These are phyloP conservation scores for Epinotia nisella DNA, from an alignment of 2,888 invertebrate genomes.

Conservation along the genomic window DNA sequence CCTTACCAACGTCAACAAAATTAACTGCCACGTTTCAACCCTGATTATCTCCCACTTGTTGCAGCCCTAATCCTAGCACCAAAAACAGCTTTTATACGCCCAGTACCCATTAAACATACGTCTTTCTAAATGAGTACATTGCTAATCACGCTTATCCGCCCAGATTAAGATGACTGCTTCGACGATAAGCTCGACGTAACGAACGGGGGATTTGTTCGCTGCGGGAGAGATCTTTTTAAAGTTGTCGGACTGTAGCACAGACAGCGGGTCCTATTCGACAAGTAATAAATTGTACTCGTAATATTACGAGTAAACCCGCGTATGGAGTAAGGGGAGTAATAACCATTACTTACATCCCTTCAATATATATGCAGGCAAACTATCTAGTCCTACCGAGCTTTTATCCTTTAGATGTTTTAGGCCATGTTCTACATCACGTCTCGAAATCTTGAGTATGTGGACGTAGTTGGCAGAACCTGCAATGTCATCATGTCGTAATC, in stretches of 20 bases:
- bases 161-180: slow-evolving; percentile 9
- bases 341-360: no score
- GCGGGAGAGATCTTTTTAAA: not conserved
- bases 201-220: not conserved
- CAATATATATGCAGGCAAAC: no score
- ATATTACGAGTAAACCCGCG: not conserved
- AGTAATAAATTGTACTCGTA: not conserved
- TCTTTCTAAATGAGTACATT: slow-evolving; percentile 18
- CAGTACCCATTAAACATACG: not conserved
- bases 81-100: not conserved
- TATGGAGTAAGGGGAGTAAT: no score
- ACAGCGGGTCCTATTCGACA: not conserved
- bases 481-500: no score
- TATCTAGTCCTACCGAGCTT: no score
- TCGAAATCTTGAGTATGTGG: no score
- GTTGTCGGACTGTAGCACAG: not conserved
- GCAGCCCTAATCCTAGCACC: not conserved
- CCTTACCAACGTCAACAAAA: not conserved
- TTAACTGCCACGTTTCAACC: slow-evolving; percentile 8
- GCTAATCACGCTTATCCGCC: slow-evolving; percentile 14
- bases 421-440: no score
- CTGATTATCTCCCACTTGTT: slow-evolving; percentile 18
- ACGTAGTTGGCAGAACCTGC: no score
- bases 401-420: no score
- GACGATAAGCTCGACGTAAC: slow-evolving; percentile 1